Base-by-base conservation (phyloP, 2,797 vertebrate species). In the Brachymystax lenok region DNA sequence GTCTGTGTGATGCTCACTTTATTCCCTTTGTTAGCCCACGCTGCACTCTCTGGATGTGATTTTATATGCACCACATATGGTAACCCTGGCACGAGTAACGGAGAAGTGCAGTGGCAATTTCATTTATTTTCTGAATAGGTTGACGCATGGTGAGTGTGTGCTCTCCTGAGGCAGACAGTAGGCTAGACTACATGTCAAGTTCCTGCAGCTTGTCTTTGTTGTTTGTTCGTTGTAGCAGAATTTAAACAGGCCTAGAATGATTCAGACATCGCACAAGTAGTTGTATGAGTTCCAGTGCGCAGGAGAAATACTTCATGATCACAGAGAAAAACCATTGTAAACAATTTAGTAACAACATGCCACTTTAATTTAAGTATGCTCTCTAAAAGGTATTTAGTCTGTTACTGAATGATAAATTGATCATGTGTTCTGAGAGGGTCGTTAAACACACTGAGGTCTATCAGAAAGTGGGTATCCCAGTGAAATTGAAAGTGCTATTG, bases 1-100 rank as follows among this genome's bases (percentile, higher is more conserved):
- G 70, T 56, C 73, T 35, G 56, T 78, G 61, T 6, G 16, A 63
- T 73, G 77, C 28, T 85, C 79, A 85, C 84, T 77, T 83, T 81
- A 82, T 84, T 85, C 84, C 84, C 86, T 91, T 92, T 91, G 88
- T 91, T 86, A 61, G 69, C 81, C 77, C 82, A n/a, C 74, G 73
- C 78, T 28, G n/a, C 76, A 72, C 86, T 84, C 80, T 69, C 85
- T 88, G 86, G 74, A 88, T 83, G 80, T 77, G 82, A 89, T 89
- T 87, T 87, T 80, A 80, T 80, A 82, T 80, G 85, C 73, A 64
- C 69, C 77, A 83, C 86, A 89, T 86, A 89, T 89, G 87, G 76
- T 86, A 84, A 90, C 79, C 83, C 40, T 46, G 40, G 13, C 52
- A 56, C 13, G 1, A 67, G 56, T 27, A 16, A 46, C 40, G 40